Evolutionary conservation across 2,797 vertebrate genomes (phyloP).

Genomic region (Okamejei kenojei): DNA sequence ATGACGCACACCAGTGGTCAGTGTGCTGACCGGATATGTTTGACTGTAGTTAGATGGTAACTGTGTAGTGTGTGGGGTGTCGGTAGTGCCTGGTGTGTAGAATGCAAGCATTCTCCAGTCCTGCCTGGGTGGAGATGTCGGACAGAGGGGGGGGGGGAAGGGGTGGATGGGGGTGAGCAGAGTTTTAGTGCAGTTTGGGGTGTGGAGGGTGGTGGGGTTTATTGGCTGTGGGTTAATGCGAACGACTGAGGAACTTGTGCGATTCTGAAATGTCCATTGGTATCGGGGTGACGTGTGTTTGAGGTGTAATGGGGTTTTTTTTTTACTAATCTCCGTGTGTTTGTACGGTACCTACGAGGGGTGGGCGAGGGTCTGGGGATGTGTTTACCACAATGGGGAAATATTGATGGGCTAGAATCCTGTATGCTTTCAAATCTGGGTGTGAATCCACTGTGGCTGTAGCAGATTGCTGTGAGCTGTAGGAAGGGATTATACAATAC

Average conservation of each 20-base stretch:
- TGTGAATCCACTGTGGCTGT: too few relatives aligned
- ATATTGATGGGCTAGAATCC: not conserved
- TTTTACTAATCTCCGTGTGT: conserved; percentile 4
- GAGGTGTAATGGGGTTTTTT: conserved; percentile 17
- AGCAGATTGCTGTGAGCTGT: too few relatives aligned
- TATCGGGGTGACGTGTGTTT: not conserved
- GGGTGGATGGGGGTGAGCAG: not conserved
- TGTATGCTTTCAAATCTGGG: too few relatives aligned
- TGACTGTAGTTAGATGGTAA: conserved; percentile 8
- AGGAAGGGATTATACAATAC: not conserved
- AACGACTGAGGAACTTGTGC: not conserved
- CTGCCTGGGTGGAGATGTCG: not conserved
- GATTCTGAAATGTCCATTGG: not conserved
- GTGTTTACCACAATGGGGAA: not conserved
- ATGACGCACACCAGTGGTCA: not conserved
- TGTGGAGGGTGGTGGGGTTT: not conserved
- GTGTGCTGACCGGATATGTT: not conserved
- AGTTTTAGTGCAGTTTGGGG: not conserved
- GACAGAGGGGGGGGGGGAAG: not conserved
- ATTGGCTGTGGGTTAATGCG: not conserved
- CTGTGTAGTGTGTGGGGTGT: not conserved
- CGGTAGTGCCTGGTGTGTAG: conserved; percentile 6
- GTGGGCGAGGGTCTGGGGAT: not conserved
- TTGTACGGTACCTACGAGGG: not conserved
- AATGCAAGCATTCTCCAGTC: not conserved